phyloP scores from a whole-genome alignment of 2,113 vertebrate genomes.

The Vicugna pacos region DNA sequence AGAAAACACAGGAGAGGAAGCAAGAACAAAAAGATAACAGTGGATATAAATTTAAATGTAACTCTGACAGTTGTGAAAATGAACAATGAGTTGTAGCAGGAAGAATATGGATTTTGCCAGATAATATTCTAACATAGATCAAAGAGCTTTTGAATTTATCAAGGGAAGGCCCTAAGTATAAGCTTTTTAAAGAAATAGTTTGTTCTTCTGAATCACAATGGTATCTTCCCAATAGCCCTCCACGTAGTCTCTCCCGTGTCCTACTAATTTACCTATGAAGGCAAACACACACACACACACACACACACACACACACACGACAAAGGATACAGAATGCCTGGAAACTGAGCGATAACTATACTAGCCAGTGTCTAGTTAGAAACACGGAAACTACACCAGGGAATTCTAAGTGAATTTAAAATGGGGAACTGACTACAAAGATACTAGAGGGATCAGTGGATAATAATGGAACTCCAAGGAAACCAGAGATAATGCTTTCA shows the following conservation, averaged over 20 bases:
- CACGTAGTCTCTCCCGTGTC: not conserved
- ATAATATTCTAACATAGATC: not conserved
- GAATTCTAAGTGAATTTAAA: not conserved
- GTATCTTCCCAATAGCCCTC: not conserved
- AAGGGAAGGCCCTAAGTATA: not conserved
- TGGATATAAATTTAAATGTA: constrained; percentile 9
- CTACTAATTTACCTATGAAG: not conserved
- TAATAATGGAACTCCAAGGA: not conserved
- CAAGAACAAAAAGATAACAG: constrained; percentile 7
- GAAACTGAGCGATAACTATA: not conserved
- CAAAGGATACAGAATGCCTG: not conserved
- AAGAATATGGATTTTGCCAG: not conserved
- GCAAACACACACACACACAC: not conserved
- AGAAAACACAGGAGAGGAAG: not conserved
- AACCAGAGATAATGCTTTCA: not conserved
- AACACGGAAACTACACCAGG: not conserved
- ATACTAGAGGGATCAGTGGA: not conserved
- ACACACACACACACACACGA: too few relatives aligned
- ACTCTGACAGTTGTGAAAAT: constrained; percentile 21
- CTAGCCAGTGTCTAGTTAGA: not conserved
- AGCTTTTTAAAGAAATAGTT: not conserved
- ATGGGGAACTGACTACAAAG: not conserved
- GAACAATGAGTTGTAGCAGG: constrained; percentile 7
- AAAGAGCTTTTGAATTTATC: not conserved
- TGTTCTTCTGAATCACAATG: not conserved